Conservation (phyloP, 2,113 vertebrate species). For the Pterocles gutturalis region DNA sequence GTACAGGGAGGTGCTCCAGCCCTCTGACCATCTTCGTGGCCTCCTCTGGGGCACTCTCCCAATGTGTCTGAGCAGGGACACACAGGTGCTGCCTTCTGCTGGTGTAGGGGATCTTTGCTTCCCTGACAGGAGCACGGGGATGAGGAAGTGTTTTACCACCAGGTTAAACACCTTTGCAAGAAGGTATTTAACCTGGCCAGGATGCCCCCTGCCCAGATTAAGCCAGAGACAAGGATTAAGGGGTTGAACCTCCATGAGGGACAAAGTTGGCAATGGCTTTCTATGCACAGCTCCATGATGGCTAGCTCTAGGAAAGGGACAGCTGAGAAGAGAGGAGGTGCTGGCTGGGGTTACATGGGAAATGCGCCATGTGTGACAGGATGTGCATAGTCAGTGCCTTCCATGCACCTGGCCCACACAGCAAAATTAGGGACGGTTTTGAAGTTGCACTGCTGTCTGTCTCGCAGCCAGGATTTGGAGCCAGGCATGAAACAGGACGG, state of each 20-base stretch:
- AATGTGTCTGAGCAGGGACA: accelerated
- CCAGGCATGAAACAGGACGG: neutral
- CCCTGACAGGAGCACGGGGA: accelerated
- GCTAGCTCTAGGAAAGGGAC: neutral
- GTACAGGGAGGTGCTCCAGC: too few species aligned
- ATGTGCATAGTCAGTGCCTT: neutral
- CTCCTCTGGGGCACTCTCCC: accelerated
- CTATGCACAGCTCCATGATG: accelerated
- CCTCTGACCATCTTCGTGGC: too few species aligned
- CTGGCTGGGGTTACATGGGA: neutral
- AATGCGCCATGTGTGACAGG: neutral
- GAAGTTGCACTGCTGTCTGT: accelerated
- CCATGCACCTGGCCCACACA: neutral
- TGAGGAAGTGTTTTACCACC: neutral
- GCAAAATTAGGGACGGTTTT: neutral
- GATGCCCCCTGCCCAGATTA: neutral
- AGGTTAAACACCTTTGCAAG: neutral
- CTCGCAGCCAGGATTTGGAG: neutral
- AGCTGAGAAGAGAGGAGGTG: neutral
- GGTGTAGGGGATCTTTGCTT: neutral
- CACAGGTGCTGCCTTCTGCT: neutral
- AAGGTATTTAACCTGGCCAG: neutral
- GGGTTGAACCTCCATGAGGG: neutral
- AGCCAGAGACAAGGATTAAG: neutral
- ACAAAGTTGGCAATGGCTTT: neutral